A percentile compares a stretch with the other conserved stretches of the same genome.
Conservation (phyloP, 2,888 invertebrate genomes). For the Sphinx pinastri region DNA sequence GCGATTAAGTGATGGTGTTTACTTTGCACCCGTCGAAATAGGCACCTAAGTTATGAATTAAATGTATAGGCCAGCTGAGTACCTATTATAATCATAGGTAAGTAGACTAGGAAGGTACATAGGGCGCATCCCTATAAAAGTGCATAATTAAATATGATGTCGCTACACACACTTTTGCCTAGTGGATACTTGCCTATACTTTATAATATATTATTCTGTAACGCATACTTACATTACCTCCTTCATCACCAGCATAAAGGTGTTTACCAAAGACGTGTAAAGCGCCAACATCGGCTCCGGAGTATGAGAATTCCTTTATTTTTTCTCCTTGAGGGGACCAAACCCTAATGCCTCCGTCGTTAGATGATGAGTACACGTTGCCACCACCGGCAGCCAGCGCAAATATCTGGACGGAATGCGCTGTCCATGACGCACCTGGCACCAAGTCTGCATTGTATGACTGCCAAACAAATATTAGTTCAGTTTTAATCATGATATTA, state of each 20-base stretch:
- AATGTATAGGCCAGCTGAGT: too few species aligned
- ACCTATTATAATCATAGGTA: too few species aligned
- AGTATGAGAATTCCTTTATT: constrained; percentile 60
- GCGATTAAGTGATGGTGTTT: too few species aligned
- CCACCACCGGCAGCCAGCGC: constrained; percentile 81
- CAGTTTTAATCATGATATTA: background rate
- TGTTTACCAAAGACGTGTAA: constrained; percentile 66
- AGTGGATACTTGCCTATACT: too few species aligned
- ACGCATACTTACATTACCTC: constrained; percentile 83
- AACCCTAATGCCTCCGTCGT: constrained; percentile 85
- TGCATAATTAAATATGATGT: too few species aligned
- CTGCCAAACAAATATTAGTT: constrained; percentile 42
- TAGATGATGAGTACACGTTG: constrained; percentile 84
- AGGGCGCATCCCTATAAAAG: too few species aligned
- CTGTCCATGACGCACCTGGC: constrained; percentile 69
- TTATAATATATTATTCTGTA: too few species aligned
- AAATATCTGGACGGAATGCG: constrained; percentile 85
- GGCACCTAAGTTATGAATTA: too few species aligned
- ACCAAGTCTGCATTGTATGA: constrained; percentile 61
- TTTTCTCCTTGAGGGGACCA: constrained; percentile 77
- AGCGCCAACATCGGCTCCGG: constrained; percentile 68
- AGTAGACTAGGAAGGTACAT: too few species aligned
- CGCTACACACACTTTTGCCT: too few species aligned
- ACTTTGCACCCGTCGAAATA: too few species aligned
- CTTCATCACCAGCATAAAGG: constrained; percentile 85